Evolutionary conservation across 2,888 invertebrate genomes (phyloP).

Genomic region (Epicampocera succincta): DNA sequence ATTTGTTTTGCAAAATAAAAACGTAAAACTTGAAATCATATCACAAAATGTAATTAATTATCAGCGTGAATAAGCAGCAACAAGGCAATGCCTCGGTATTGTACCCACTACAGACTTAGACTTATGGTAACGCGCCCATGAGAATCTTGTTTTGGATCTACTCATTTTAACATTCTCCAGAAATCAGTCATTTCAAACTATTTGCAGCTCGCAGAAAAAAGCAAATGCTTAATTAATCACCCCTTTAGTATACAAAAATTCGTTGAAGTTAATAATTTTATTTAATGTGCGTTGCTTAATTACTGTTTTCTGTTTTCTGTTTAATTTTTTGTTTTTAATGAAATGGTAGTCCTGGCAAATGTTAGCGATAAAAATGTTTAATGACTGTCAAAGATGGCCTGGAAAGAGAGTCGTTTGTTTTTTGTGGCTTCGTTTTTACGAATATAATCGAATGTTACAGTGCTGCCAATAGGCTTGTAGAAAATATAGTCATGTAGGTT

Average conservation of each 20-base stretch:
- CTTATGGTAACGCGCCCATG: too few relatives aligned
- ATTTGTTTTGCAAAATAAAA: too few relatives aligned
- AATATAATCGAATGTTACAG: conserved; percentile 39
- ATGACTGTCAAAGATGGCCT: conserved; percentile 13
- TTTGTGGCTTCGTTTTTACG: conserved; percentile 25
- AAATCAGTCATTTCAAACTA: too few relatives aligned
- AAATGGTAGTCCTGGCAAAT: conserved; percentile 36
- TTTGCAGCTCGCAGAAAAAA: too few relatives aligned
- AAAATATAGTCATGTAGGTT: conserved; percentile 60
- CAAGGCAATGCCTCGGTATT: too few relatives aligned
- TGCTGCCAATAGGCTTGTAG: conserved; percentile 69
- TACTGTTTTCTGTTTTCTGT: conserved; percentile 4
- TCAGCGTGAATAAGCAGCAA: too few relatives aligned
- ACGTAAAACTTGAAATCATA: too few relatives aligned
- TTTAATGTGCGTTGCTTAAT: conserved; percentile 66
- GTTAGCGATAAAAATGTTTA: conserved; percentile 13
- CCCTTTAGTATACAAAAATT: not conserved
- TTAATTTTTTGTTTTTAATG: not conserved
- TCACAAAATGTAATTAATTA: too few relatives aligned
- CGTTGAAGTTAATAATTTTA: conserved; percentile 66
- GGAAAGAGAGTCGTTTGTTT: conserved; percentile 13
- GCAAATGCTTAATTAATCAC: not conserved
- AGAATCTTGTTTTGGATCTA: too few relatives aligned
- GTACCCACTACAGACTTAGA: too few relatives aligned
- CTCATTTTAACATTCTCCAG: too few relatives aligned